phyloP scores from a whole-genome alignment of 1,140 invertebrate genomes.

The Chrysoperla carnea region DNA sequence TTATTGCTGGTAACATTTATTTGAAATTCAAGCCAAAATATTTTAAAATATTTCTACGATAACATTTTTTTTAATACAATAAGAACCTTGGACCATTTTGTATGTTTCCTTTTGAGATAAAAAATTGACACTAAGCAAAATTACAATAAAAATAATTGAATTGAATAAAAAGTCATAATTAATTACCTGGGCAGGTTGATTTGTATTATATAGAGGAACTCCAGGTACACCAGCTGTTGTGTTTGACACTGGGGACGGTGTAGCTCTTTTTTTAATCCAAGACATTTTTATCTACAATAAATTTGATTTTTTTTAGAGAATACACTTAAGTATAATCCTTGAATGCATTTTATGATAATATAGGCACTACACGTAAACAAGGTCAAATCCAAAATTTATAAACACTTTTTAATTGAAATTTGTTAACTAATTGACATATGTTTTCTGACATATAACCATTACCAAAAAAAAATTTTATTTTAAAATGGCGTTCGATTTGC shows the following conservation, averaged over 20 bases:
- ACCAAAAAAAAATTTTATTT: no score
- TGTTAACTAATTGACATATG: neutral
- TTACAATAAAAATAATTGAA: neutral
- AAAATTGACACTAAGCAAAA: neutral
- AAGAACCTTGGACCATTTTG: no score
- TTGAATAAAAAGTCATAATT: neutral
- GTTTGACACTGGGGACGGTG: constrained; percentile 9
- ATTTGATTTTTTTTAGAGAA: neutral
- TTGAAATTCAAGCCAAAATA: no score
- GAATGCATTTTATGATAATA: neutral
- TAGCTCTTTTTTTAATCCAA: constrained; percentile 17
- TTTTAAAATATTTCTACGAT: no score
- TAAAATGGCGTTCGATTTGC: neutral
- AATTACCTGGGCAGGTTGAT: constrained; percentile 18
- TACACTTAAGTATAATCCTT: neutral
- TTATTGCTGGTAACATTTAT: no score
- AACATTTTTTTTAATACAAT: no score
- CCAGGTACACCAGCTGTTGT: constrained; percentile 10
- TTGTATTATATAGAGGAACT: constrained; percentile 17
- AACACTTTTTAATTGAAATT: neutral
- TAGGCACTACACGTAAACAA: neutral
- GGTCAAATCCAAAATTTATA: neutral
- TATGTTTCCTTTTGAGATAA: neutral
- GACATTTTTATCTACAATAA: constrained; percentile 12
- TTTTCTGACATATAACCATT: neutral